phyloP scores from a whole-genome alignment of 2,888 invertebrate genomes.

The Notodonta ziczac region DNA sequence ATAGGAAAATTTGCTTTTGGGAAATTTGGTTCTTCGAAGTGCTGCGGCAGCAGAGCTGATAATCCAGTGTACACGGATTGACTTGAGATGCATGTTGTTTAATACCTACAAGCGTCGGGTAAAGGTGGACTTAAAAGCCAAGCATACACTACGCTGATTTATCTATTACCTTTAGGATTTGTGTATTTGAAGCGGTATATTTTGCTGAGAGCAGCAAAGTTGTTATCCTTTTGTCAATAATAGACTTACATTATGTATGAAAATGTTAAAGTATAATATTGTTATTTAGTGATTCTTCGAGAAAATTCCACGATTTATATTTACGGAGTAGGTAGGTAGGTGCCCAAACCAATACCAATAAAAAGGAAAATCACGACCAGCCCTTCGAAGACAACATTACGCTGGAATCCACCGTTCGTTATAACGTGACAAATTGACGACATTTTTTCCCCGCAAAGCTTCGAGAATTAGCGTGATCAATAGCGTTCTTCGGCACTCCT shows the following conservation, averaged over 20 bases:
- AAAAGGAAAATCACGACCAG: slow-evolving; percentile 37
- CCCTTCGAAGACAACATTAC: slow-evolving; percentile 49
- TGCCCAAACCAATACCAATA: not conserved
- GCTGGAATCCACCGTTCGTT: slow-evolving; percentile 64
- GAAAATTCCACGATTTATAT: not conserved
- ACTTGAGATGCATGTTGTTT: slow-evolving; percentile 54
- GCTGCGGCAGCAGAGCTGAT: slow-evolving; percentile 57
- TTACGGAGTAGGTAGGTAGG: not conserved
- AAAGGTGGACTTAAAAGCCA: slow-evolving; percentile 12
- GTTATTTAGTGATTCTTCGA: too few species aligned
- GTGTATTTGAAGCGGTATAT: too few species aligned
- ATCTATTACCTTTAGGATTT: too few species aligned
- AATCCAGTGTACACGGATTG: slow-evolving; percentile 67
- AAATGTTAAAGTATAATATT: too few species aligned
- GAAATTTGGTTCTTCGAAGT: slow-evolving; percentile 57
- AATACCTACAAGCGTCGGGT: slow-evolving; percentile 35
- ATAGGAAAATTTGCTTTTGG: slow-evolving; percentile 68
- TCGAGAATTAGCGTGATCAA: slow-evolving; percentile 80
- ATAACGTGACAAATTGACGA: slow-evolving; percentile 76
- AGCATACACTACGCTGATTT: too few species aligned
- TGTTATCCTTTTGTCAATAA: too few species aligned
- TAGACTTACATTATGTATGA: too few species aligned
- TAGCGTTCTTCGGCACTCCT: slow-evolving; percentile 71
- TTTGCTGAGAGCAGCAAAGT: too few species aligned
- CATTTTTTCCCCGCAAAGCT: slow-evolving; percentile 71